Base-by-base conservation (phyloP, 1,140 invertebrate species). In the Ridgeia piscesae region DNA sequence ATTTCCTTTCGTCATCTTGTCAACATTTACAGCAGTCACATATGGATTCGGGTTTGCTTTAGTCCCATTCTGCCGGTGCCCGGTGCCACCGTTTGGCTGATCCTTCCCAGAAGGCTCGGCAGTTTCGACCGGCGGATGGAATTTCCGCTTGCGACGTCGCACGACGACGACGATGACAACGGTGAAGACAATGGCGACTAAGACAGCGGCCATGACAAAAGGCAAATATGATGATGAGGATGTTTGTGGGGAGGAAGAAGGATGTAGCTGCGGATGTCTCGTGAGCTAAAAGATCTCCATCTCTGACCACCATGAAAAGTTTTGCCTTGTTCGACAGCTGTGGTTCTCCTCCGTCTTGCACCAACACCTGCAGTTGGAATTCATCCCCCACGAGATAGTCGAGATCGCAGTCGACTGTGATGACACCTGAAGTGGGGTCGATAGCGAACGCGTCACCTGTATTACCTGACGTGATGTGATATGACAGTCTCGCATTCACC, bases 401-500 rank as follows among this genome's bases (percentile, higher is more conserved):
- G 11, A 92, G 50, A 90, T 92, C 92, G 27, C 34, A 77, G 35
- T 88, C 35, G 34, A 92, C 89, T 31, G 91, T 48, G n/a, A 93
- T 33, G 33, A 91, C 91, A 89, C 93, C 93, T 17, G 89, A 31
- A n/a, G 35, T 33, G 9, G 42, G 21, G 35, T 93, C 91, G 6
- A 93, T 31, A 77, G 48, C 89, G 50, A 93, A 93, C 8, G 42
- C 11, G n/a, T 92, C 50, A 27, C 58, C 92, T 35, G 58, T 33
- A 35, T 93, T 93, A 33, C 92, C 93, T 2, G 42, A 27, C 21
- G 31, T 31, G 89, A 93, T 90, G 48, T 35, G 35, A 91, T 91
- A 93, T 14, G 33, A 89, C 17, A 93, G 77, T 9, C n/a, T 91
- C 8, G 92, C 93, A 58, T 93, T 93, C 27, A 89, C 35, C n/a